phyloP scores from a whole-genome alignment of 2,797 vertebrate species.

The Catharus ustulatus region DNA sequence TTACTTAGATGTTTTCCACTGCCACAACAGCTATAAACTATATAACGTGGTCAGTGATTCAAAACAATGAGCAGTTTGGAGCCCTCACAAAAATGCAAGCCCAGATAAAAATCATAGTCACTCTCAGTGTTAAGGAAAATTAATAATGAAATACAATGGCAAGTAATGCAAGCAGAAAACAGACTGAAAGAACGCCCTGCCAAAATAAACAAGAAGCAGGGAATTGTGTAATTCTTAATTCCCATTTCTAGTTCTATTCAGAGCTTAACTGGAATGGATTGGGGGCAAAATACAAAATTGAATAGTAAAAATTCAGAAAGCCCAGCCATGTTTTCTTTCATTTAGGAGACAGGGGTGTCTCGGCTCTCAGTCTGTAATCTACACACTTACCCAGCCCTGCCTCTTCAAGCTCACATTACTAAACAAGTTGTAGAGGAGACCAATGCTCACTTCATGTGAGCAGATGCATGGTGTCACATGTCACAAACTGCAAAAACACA shows the following conservation, averaged over 20 bases:
- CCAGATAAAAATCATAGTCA: conserved; percentile 40
- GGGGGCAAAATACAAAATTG: not conserved
- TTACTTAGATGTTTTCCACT: not conserved
- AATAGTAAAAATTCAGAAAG: conserved; percentile 13
- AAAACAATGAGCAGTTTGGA: conserved; percentile 36
- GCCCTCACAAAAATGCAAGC: conserved; percentile 24
- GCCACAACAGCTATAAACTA: not conserved
- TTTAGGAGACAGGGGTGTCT: not conserved
- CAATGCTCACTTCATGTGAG: not conserved
- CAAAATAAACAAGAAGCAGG: conserved; percentile 44
- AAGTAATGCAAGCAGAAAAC: conserved; percentile 21
- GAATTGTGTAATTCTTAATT: conserved; percentile 10
- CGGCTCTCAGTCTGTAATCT: not conserved
- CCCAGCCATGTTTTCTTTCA: not conserved
- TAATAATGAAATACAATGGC: conserved; percentile 29
- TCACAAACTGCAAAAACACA: not conserved
- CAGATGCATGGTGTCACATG: not conserved
- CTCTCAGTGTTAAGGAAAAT: conserved; percentile 37
- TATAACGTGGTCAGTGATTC: not conserved
- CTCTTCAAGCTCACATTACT: not conserved
- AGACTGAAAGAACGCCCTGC: not conserved
- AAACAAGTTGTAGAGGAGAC: not conserved
- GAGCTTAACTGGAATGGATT: not conserved
- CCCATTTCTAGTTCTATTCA: not conserved
- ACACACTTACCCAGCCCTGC: not conserved